Conservation (phyloP, 2,888 invertebrate species). For the Silvanus unidentatus region DNA sequence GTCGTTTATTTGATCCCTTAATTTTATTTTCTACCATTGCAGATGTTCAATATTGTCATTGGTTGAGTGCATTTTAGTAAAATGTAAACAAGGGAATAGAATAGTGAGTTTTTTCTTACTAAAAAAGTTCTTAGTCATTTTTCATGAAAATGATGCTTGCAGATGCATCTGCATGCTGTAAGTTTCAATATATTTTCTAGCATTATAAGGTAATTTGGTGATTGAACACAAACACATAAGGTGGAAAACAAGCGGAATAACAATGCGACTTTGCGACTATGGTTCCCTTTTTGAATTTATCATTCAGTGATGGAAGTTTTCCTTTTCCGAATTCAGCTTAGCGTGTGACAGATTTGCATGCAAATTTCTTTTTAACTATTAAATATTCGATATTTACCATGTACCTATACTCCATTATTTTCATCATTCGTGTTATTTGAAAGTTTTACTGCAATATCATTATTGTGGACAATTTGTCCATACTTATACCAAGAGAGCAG, state of each 20-base stretch:
- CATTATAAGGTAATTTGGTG: slow-evolving; percentile 39
- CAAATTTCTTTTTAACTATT: slow-evolving; percentile 45
- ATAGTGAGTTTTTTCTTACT: no score
- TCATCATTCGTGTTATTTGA: slow-evolving; percentile 25
- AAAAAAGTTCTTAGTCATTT: no score
- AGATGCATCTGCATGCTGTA: slow-evolving; percentile 7
- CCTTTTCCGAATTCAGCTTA: slow-evolving; percentile 43
- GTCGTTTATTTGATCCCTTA: no score
- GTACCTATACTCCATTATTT: slow-evolving; percentile 22
- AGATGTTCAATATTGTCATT: no score
- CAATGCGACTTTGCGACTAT: slow-evolving; percentile 31
- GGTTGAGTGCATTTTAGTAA: no score
- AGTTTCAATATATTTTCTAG: slow-evolving; percentile 26
- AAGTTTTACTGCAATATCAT: no score
- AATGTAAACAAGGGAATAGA: no score
- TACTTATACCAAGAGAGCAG: no score
- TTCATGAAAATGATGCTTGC: no score
- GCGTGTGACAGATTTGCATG: slow-evolving; percentile 45
- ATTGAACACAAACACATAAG: slow-evolving; percentile 34
- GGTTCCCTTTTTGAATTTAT: slow-evolving; percentile 39
- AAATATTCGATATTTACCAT: slow-evolving; percentile 43
- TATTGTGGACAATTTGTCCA: no score
- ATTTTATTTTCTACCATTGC: no score
- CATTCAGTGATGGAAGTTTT: slow-evolving; percentile 45
- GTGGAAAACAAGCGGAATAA: slow-evolving; percentile 32